Conservation (phyloP, 2,888 invertebrate genomes). For the Leucophenga maculata region DNA sequence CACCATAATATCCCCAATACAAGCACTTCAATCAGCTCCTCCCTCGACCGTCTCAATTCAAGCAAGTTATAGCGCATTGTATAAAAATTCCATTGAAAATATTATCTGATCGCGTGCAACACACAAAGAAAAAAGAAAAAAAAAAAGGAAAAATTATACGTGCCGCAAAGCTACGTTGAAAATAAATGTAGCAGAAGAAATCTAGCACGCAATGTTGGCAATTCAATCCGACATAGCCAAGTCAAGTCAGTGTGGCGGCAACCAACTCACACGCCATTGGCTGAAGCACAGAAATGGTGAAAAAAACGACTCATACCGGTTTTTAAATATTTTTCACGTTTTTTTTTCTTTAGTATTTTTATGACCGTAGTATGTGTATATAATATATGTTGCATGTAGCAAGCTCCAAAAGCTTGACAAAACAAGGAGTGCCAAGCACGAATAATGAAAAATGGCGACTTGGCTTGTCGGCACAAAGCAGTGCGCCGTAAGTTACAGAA, state of each 20-base stretch:
- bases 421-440: conserved; percentile 12
- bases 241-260: conserved; percentile 27
- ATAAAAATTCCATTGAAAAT: conserved; percentile 50
- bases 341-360: conserved; percentile 31
- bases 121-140: conserved; percentile 35
- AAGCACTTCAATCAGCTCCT: conserved; percentile 40
- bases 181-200: conserved; percentile 30
- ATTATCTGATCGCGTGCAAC: conserved; percentile 66
- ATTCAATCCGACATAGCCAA: not conserved
- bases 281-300: conserved; percentile 20
- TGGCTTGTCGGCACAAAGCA: not conserved
- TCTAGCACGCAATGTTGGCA: conserved; percentile 52
- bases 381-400: conserved; percentile 6
- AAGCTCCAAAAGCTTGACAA: not conserved
- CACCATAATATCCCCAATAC: conserved; percentile 42
- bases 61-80: conserved; percentile 54
- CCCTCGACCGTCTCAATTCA: conserved; percentile 25
- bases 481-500: not conserved
- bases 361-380: conserved; percentile 27
- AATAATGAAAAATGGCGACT: conserved; percentile 13
- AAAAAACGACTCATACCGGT: conserved; percentile 26
- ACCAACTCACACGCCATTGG: conserved; percentile 53
- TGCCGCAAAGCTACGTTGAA: conserved; percentile 38
- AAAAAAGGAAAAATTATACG: conserved; percentile 47
- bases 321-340: conserved; percentile 28